These are phyloP conservation scores for Athetis lepigone DNA, from an alignment of 2,888 invertebrate genomes.

Conservation along the genomic window DNA sequence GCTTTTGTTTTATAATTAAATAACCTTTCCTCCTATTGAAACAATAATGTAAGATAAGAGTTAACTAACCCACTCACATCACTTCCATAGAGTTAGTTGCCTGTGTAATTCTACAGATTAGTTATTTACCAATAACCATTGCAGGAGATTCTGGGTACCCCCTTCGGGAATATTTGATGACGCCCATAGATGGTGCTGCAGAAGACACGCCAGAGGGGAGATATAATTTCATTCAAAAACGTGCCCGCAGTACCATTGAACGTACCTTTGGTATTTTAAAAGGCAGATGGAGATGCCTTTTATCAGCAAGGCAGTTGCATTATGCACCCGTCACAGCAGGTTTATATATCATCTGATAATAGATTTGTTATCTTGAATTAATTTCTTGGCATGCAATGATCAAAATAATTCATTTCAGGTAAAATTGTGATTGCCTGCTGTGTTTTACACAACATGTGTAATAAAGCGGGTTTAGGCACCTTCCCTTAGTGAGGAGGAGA, in stretches of 20 bases:
- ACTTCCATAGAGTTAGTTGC: too few relatives aligned
- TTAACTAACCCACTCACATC: too few relatives aligned
- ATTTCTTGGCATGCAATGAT: too few relatives aligned
- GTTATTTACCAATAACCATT: too few relatives aligned
- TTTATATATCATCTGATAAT: too few relatives aligned
- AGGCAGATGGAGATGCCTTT: background rate
- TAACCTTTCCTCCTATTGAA: too few relatives aligned
- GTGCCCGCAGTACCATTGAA: background rate
- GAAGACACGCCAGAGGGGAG: constrained; percentile 3
- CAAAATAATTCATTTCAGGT: background rate
- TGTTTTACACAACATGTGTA: constrained; percentile 3
- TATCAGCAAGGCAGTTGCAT: background rate
- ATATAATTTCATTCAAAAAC: background rate
- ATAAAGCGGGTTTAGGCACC: background rate
- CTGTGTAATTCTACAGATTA: too few relatives aligned
- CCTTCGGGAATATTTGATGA: too few relatives aligned
- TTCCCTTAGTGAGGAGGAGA: background rate
- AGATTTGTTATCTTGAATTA: too few relatives aligned
- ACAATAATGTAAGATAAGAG: too few relatives aligned
- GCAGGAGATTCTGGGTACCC: too few relatives aligned
- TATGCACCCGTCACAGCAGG: background rate
- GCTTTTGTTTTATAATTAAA: too few relatives aligned
- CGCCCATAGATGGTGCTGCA: background rate
- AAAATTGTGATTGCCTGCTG: constrained; percentile 2
- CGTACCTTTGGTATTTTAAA: constrained; percentile 1